Evolutionary conservation across 2,888 invertebrate genomes (phyloP), one percentile per base, ranked within the genome.

Genomic region (Tiliacea citrago): DNA sequence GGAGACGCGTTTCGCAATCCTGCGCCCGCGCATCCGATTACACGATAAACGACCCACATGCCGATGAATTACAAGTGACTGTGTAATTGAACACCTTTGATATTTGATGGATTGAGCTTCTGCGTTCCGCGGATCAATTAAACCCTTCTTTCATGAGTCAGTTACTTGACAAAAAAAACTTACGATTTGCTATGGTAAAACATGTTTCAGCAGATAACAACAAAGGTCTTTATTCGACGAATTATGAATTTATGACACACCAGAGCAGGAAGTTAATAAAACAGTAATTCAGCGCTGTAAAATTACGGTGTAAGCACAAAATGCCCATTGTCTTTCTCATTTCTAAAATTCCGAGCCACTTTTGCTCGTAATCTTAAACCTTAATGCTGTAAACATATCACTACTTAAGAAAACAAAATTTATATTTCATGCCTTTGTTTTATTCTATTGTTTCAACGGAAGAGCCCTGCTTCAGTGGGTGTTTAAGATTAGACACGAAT

Each of bases 71-170:
- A 90, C 87, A 85, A 89, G 86, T 85, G 82, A 79, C 82, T 83
- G 70, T 84, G 80, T 91, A 89, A 91, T 91, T 90, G 88, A 90
- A 91, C 88, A 88, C 86, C 87, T 86, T 81, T 82, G 72, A 82
- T 68, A 78, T 74, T 80, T 84, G 81, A 90, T 88, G 29, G 79
- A 90, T 84, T 72, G 55, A n/a, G 73, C 81, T 82, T 79, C 74
- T 77, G 73, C 61, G 10, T 66, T 60, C 10, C 12, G 29, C 13
- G 8, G 53, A 47, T 42, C 58, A 51, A 62, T 79, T 60, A 21
- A 42, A 57, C 39, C 10, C 21, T 49, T 51, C 1, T 69, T 68
- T 24, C 18, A n/a, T 68, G 7, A 53, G 4, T 53, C 6, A 39
- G 8, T 42, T 35, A 35, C 1, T 45, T 13, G 4, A 65, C 9